Conservation (phyloP, 2,888 invertebrate genomes). For the Anthoptus insignis region DNA sequence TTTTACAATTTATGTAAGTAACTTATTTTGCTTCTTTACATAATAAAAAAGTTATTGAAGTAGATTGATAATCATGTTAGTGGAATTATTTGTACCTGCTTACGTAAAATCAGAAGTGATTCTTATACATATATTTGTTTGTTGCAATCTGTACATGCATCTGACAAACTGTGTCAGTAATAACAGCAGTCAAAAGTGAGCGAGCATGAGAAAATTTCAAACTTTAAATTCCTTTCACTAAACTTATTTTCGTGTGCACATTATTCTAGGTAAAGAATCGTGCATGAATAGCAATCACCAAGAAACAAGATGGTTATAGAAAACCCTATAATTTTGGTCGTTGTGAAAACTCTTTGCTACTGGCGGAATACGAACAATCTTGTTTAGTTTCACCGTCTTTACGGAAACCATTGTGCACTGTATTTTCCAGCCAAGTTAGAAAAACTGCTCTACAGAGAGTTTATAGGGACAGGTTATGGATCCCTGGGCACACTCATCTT, state of each 20-base stretch:
- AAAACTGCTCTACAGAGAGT: slow-evolving; percentile 20
- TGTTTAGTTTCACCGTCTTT: slow-evolving; percentile 22
- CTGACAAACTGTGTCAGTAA: too few species aligned
- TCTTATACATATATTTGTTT: too few species aligned
- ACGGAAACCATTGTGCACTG: slow-evolving; percentile 20
- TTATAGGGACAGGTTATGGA: slow-evolving; percentile 14
- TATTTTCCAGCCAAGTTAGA: slow-evolving; percentile 24
- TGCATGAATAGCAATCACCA: slow-evolving; percentile 39
- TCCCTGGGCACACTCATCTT: slow-evolving; percentile 18
- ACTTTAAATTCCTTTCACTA: neutral
- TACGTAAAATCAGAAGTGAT: too few species aligned
- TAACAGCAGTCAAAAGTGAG: too few species aligned
- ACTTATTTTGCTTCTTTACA: neutral
- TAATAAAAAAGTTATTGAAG: neutral
- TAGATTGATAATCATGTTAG: neutral
- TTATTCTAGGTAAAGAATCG: neutral
- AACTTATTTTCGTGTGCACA: neutral
- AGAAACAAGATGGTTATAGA: neutral
- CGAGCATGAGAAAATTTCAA: too few species aligned
- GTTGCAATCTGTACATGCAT: too few species aligned
- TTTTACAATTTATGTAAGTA: neutral
- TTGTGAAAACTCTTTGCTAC: slow-evolving; percentile 16
- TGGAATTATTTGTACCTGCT: too few species aligned
- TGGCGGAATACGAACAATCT: slow-evolving; percentile 27
- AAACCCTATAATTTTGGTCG: neutral